Conservation (phyloP, 1,140 invertebrate species). For the Anagrus nilaparvatae region DNA sequence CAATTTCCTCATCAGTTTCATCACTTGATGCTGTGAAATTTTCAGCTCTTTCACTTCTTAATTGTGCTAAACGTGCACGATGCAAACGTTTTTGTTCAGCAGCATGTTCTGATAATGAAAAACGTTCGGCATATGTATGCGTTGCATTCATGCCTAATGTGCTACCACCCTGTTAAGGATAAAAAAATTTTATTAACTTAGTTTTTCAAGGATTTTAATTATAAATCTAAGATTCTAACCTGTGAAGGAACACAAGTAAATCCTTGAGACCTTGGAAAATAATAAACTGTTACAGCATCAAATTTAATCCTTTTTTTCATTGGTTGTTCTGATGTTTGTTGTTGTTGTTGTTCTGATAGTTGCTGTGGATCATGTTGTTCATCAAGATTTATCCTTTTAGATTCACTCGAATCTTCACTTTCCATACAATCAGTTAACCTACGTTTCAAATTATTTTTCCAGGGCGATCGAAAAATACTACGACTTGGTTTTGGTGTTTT, state of each 20-base stretch:
- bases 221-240: constrained; percentile 28
- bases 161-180: constrained; percentile 64
- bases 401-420: constrained; percentile 35
- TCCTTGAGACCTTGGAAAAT: constrained; percentile 92
- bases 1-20: constrained; percentile 74
- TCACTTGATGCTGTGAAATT: constrained; percentile 49
- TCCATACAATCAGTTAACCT: constrained; percentile 36
- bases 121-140: constrained; percentile 69
- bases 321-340: constrained; percentile 2
- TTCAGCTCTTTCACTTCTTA: constrained; percentile 54
- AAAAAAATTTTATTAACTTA: constrained; percentile 6
- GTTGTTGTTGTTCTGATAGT: too few species aligned
- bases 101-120: constrained; percentile 73
- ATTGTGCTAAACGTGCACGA: constrained; percentile 66
- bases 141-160: constrained; percentile 90
- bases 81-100: constrained; percentile 78
- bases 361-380: constrained; percentile 13
- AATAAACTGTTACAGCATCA: constrained; percentile 87
- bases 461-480: constrained; percentile 22
- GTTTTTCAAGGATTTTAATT: background rate
- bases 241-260: constrained; percentile 95
- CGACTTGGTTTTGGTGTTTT: background rate
- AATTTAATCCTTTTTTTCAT: constrained; percentile 79
- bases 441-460: constrained; percentile 49
- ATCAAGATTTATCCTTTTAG: constrained; percentile 36